phyloP scores from a whole-genome alignment of 1,140 invertebrate genomes.

The Lethocerus indicus region DNA sequence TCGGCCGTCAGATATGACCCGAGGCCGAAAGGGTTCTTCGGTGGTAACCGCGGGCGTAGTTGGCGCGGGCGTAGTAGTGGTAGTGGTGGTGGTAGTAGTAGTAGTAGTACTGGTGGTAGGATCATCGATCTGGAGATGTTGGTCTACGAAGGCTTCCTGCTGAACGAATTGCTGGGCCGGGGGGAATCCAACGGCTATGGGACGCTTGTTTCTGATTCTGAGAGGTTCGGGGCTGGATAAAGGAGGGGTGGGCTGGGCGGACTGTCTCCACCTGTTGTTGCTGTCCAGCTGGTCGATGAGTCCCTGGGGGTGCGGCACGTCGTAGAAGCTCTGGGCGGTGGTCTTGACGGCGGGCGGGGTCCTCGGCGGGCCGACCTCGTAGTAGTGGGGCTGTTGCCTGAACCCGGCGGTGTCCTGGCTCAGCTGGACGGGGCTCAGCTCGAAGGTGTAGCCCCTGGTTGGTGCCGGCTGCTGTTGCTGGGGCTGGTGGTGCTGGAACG shows the following conservation, averaged over 20 bases:
- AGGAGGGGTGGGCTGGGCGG: no score
- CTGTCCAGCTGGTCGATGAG: conserved; percentile 14
- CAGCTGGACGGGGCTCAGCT: neutral
- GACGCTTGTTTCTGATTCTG: no score
- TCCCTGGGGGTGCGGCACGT: conserved; percentile 13
- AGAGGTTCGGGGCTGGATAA: no score
- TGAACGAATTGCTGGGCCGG: no score
- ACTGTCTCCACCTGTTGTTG: conserved; percentile 15
- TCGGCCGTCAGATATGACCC: no score
- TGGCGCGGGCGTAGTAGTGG: neutral
- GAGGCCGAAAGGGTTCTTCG: no score
- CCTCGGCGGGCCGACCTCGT: conserved; percentile 4
- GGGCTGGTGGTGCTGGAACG: conserved; percentile 14
- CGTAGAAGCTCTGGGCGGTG: conserved; percentile 13
- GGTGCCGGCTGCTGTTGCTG: neutral
- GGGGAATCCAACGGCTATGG: no score
- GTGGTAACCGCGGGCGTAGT: no score
- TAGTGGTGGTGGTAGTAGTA: conserved; percentile 6
- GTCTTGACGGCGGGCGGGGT: conserved; percentile 2
- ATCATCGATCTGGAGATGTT: no score
- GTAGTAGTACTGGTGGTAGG: conserved; percentile 1
- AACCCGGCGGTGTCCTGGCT: conserved; percentile 10
- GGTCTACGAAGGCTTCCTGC: no score
- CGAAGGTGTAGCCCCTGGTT: conserved; percentile 4
- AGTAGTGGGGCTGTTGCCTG: neutral